phyloP scores from a whole-genome alignment of 2,888 invertebrate genomes.

The Cordilura impudica region DNA sequence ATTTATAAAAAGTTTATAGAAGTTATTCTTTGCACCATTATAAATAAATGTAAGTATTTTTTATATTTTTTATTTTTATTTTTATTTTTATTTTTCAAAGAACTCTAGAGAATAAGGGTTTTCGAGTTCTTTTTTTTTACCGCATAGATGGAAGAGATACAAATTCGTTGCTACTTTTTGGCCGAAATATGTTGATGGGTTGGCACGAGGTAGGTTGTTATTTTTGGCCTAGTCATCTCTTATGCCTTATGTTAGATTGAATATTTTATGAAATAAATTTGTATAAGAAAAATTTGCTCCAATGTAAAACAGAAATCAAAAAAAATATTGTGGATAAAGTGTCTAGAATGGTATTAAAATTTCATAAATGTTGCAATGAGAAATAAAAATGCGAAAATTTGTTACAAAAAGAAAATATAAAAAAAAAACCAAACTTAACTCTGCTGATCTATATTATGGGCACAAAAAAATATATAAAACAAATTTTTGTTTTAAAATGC shows the following conservation, averaged over 20 bases:
- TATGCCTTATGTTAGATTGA: slow-evolving; percentile 2
- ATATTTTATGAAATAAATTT: neutral
- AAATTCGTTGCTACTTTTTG: neutral
- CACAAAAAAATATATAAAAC: neutral
- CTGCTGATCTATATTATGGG: neutral
- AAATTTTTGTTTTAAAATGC: slow-evolving; percentile 2
- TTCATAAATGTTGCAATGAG: slow-evolving; percentile 38
- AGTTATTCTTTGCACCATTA: slow-evolving; percentile 41
- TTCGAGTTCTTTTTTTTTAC: slow-evolving; percentile 6
- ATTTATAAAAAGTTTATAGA: slow-evolving; percentile 45
- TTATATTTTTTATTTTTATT: neutral
- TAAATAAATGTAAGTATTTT: slow-evolving; percentile 12
- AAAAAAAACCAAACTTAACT: neutral
- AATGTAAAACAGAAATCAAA: neutral
- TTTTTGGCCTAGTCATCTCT: neutral
- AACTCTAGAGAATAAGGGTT: neutral
- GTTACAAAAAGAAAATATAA: neutral
- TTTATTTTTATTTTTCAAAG: slow-evolving; percentile 16
- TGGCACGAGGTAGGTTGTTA: neutral
- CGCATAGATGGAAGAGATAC: slow-evolving; percentile 6
- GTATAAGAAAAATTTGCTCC: neutral
- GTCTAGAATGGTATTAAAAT: slow-evolving; percentile 15
- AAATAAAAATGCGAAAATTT: slow-evolving; percentile 5
- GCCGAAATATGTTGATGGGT: neutral
- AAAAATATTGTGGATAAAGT: slow-evolving; percentile 19